Evolutionary conservation across 2,888 invertebrate genomes (phyloP), one percentile per base, ranked within the genome.

Genomic region (Entomobrya proxima): DNA sequence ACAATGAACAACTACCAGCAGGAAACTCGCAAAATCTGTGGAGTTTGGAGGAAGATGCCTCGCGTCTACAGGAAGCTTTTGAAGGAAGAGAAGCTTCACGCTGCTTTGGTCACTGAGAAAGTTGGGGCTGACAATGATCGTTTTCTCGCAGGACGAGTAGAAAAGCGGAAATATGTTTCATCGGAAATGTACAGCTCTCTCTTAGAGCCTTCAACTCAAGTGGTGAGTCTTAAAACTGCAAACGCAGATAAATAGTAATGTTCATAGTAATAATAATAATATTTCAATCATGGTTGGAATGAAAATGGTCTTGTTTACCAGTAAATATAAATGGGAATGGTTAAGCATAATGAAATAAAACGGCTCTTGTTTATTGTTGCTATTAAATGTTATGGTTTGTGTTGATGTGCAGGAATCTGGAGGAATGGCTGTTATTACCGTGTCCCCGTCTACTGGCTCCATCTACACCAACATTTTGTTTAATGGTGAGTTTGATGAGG

Each of bases 1-100:
- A 90, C 90, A 50, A 92, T 92, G 86, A 96, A 96, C 86, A 93
- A 94, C 61, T 97, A 96, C 91, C 96, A 96, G 92, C 96, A 96
- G 91, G 94, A 95, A 88, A 97, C 96, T 7, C 95, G 96, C 88
- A 97, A 97, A 90, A 90, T 97, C 35, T 98, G 97, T 91, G 97
- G 97, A 0, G 96, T 97, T 0, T 98, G 97, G 97, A 94, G 95
- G 86, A 94, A 97, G 87, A 94, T 98, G 75, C 96, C 97, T 0
- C 93, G 96, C 52, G 96, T 96, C 88, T 97, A 97, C 92, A 94
- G 96, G 90, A 94, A 94, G 88, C 92, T 96, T 75, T 92, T 97
- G 88, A 94, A 96, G 89, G 96, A 97, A 90, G 96, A 96, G 89
- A 94, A 95, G 84, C 93, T 97, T 89, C 95, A 95, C 91, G 96